phyloP scores from a whole-genome alignment of 2,797 vertebrate genomes.

The Tolypeutes matacus region DNA sequence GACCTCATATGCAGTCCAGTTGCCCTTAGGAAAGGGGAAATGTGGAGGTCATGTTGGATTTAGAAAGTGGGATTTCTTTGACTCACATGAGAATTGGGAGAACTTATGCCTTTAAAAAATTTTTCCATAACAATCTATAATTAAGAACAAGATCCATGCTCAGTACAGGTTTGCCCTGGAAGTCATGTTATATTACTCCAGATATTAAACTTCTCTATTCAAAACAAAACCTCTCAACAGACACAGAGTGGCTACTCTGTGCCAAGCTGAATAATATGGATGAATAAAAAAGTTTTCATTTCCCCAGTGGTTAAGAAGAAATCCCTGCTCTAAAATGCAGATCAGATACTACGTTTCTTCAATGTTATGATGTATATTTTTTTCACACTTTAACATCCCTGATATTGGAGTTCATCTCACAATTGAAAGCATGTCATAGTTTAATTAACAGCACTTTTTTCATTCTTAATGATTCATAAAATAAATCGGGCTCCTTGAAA shows the following conservation, averaged over 20 bases:
- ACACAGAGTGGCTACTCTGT: neutral
- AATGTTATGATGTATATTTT: neutral
- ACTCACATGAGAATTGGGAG: neutral
- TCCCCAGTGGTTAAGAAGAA: neutral
- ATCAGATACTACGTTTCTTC: neutral
- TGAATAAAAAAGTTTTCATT: neutral
- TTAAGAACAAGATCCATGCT: neutral
- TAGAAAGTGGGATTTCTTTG: neutral
- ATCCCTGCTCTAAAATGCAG: neutral
- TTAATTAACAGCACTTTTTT: neutral
- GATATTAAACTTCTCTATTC: neutral
- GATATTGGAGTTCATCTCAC: neutral
- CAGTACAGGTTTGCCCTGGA: neutral
- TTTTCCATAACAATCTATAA: neutral
- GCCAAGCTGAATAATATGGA: neutral
- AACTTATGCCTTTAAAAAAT: neutral
- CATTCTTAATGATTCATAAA: neutral
- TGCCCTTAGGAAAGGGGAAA: neutral
- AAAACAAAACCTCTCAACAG: neutral
- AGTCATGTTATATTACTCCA: neutral
- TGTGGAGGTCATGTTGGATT: neutral
- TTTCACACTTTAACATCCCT: neutral
- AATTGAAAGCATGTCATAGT: neutral
- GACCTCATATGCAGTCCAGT: accelerated
- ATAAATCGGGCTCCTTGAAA: neutral